These are phyloP conservation scores for Porites rus DNA, from an alignment of 92 coral and sea anemone species.

Conservation along the genomic window DNA sequence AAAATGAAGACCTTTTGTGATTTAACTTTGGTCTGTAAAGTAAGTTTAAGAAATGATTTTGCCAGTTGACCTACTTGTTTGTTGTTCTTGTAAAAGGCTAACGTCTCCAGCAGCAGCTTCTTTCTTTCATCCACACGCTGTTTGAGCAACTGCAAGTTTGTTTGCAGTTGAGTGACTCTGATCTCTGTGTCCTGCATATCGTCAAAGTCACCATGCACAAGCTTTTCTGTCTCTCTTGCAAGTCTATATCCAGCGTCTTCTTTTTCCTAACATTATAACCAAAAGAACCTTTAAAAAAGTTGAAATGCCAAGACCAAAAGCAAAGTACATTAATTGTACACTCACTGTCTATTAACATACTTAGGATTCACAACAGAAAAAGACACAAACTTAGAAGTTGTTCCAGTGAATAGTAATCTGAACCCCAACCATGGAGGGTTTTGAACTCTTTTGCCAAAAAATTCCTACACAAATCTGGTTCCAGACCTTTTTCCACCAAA, in stretches of 20 bases:
- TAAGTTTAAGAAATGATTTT: too few relatives aligned
- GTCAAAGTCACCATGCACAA: slow-evolving; percentile 81
- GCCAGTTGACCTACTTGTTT: slow-evolving; percentile 66
- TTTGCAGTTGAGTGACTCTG: slow-evolving; percentile 75
- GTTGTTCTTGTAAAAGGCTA: slow-evolving; percentile 82
- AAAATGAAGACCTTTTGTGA: too few relatives aligned
- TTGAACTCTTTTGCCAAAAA: too few relatives aligned
- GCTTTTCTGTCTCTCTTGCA: slow-evolving; percentile 93
- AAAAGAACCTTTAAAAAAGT: not conserved
- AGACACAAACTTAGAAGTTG: not conserved
- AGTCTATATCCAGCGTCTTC: slow-evolving; percentile 86
- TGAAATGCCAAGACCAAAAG: too few relatives aligned
- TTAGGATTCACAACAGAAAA: not conserved
- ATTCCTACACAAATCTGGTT: too few relatives aligned
- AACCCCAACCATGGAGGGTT: too few relatives aligned
- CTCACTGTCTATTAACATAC: too few relatives aligned
- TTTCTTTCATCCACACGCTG: slow-evolving; percentile 83
- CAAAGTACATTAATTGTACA: too few relatives aligned
- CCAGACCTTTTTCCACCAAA: too few relatives aligned
- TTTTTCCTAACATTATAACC: slow-evolving; percentile 63
- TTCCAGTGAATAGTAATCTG: not conserved
- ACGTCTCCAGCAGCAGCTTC: slow-evolving; percentile 82
- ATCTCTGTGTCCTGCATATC: slow-evolving; percentile 79
- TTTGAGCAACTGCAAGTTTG: slow-evolving; percentile 75
- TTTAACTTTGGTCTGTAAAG: too few relatives aligned